phyloP scores from a whole-genome alignment of 2,113 vertebrate species.

The Elanoides forficatus region DNA sequence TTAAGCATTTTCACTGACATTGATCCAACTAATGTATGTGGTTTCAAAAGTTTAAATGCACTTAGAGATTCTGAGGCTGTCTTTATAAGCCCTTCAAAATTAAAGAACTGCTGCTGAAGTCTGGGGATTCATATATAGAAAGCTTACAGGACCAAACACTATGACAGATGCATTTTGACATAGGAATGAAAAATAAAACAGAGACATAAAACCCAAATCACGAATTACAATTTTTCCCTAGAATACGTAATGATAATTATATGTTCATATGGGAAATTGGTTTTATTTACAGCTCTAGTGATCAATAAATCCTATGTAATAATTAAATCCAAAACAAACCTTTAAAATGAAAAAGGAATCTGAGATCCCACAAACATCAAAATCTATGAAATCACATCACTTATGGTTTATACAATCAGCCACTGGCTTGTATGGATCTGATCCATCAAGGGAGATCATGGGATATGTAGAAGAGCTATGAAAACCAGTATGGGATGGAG shows the following conservation, averaged over 20 bases:
- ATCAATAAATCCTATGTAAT: background rate
- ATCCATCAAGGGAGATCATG: background rate
- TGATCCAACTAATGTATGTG: background rate
- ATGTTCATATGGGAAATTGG: background rate
- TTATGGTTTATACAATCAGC: background rate
- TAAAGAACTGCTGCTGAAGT: background rate
- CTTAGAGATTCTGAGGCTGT: background rate
- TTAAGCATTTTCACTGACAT: constrained; percentile 22
- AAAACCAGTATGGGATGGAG: background rate
- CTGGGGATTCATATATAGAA: background rate
- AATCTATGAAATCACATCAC: background rate
- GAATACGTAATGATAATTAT: background rate
- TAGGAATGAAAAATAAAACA: background rate
- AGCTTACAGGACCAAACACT: background rate
- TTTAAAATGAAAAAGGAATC: background rate
- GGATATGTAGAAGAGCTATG: background rate
- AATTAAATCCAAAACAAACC: background rate
- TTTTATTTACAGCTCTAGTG: background rate
- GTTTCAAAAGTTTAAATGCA: constrained; percentile 11
- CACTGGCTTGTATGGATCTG: background rate
- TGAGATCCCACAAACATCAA: background rate
- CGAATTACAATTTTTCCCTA: background rate
- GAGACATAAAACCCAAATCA: background rate
- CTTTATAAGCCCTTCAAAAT: constrained; percentile 3
- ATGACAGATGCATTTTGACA: background rate